Evolutionary conservation across 2,797 vertebrate genomes (phyloP), one percentile per base, ranked within the genome.

Genomic region (Cephalopachus bancanus): DNA sequence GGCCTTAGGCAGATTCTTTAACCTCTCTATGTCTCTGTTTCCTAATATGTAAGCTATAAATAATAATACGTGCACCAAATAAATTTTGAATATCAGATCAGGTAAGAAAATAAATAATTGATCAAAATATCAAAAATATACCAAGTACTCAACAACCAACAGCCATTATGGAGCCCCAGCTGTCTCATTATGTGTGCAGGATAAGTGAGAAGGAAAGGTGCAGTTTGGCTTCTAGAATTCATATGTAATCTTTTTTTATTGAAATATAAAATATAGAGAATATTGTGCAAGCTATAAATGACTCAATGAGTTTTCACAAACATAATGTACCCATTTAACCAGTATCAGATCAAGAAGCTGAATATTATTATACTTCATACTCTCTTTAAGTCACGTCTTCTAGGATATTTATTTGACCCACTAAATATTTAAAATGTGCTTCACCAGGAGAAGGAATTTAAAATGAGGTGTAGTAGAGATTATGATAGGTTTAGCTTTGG

Each of bases 391-490:
- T 89, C 53, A 85, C 49, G 20, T 49, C 4, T 71, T 64, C 26
- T 62, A 83, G 10, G 17, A 0, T 33, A 88, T 81, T 76, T 53
- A 51, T 64, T 89, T 62, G 55, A 20, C 44, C 37, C 9, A 37
- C 8, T 74, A 64, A 74, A 17, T 83, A n/a, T 60, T 92, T 90
- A 93, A 59, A 96, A 96, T 91, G 75, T 0, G 7, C 71, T 83
- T 78, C 49, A 59, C 26, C 37, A 64, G 74, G 26, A 76, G 24
- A 71, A 94, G 83, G 7, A 84, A 57, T 65, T 26, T 69, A 79
- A 81, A 67, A 91, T 89, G 28, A 90, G 4, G 8, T 67, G 1
- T 24, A 72, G 10, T 64, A 91, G 19, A 83, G 37, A 93, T 51
- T 20, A 86, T 19, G 22, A 20, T 62, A 72, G n/a, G 62, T 76